Conservation (phyloP, 2,888 invertebrate genomes). For the Helobdella robusta region DNA sequence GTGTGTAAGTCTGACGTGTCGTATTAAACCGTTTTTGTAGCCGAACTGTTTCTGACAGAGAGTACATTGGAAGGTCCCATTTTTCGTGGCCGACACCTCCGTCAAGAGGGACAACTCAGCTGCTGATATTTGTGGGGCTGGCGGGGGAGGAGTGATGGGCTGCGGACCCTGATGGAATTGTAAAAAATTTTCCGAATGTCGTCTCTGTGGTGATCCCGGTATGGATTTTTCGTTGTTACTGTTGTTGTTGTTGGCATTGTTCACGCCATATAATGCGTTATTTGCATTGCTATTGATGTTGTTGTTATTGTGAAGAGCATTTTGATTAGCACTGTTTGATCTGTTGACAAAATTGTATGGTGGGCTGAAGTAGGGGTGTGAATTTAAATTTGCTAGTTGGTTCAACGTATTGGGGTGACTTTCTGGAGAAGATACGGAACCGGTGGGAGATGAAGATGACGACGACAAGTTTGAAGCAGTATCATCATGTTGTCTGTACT, state of each 20-base stretch:
- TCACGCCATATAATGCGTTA: background rate
- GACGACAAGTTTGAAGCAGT: no score
- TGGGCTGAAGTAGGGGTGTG: no score
- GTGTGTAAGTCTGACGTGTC: slow-evolving; percentile 37
- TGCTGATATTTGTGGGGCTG: slow-evolving; percentile 31
- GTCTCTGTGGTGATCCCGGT: background rate
- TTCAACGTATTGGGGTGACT: no score
- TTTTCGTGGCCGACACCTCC: slow-evolving; percentile 31
- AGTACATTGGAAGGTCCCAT: slow-evolving; percentile 37
- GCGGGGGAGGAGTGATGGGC: slow-evolving; percentile 30
- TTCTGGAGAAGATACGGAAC: no score
- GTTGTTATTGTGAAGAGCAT: background rate
- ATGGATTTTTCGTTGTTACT: background rate
- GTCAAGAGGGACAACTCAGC: slow-evolving; percentile 30
- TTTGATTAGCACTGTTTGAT: background rate
- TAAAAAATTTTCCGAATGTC: background rate
- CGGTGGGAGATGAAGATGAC: no score
- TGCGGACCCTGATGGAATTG: slow-evolving; percentile 25
- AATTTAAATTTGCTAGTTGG: no score
- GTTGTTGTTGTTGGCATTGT: slow-evolving; percentile 10
- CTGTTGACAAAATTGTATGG: background rate
- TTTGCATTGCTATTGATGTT: background rate
- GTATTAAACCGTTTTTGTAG: slow-evolving; percentile 41
- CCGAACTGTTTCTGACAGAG: slow-evolving; percentile 40
- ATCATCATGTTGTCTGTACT: no score